Evolutionary conservation across 2,797 vertebrate species (phyloP), one percentile per base, ranked within the genome.

Genomic region (Brachyalestes nurse): DNA sequence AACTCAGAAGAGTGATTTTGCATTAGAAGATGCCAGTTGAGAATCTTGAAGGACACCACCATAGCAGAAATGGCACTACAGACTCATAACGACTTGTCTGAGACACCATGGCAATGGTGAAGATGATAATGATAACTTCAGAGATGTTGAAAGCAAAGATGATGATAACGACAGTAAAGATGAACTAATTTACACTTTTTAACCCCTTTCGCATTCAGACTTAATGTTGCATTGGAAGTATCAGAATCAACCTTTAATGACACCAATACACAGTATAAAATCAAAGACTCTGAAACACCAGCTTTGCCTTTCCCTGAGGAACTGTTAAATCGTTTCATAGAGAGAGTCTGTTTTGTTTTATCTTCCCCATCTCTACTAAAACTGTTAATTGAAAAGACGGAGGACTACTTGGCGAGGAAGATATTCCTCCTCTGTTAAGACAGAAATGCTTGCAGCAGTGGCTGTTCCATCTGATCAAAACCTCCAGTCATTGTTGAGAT

Each of bases 401-500:
- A 23, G 47, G 23, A 19, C 51, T 65, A 28, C 47, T 53, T 71
- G 9, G 0, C 17, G 25, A 40, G 10, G 42, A 62, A 62, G 28
- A 71, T 9, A 17, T 69, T 21, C 45, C 21, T 70, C n/a, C 66
- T n/a, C 34, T 60, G 25, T 2, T n/a, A 34, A 34, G 67, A 21
- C 25, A 51, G 34, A 34, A 64, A 17, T 53, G 49, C 23, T 58
- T 21, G 28, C 42, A 53, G 58, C 10, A 47, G 53, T 67, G 16
- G 9, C 17, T 7, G n/a, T 14, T 71, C 28, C 65, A 45, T 81
- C 4, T 72, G 49, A 64, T 66, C 23, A 53, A 72, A 78, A 34
- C 53, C 53, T 60, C 13, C 25, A 47, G 28, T 42, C 9, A 47
- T 5, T 40, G 72, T 28, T 38, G 49, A 55, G 65, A 47, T 67